Evolutionary conservation across 2,797 vertebrate genomes (phyloP), one percentile per base, ranked within the genome.

Genomic region (Erethizon dorsatum): DNA sequence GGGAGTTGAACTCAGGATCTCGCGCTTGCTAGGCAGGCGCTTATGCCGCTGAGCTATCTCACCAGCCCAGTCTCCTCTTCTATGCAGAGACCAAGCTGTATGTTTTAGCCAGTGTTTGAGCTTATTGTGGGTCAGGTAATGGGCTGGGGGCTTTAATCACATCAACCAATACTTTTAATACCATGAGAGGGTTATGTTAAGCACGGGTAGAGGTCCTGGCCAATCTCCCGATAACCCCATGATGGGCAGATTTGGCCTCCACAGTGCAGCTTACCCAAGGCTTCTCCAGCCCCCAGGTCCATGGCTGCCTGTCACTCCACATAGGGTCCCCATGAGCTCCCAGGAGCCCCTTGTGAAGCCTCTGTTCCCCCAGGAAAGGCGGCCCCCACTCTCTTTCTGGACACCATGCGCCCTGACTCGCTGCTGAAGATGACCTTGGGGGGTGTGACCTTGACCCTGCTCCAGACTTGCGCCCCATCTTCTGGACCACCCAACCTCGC

Each of bases 371-470:
- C 95, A 99, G 99, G 99, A 86, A 99, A 99, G 80, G 50, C 78
- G 11, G 98, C 97, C 12, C 97, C 98, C 1, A 98, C 98, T 26
- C 95, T 98, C 86, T 98, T 98, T 77, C 96, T 98, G 3, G 99
- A 99, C 90, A 98, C 98, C 96, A 97, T 99, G 97, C 99, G 99
- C 97, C 98, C 99, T 0, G 99, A 99, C 54, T 98, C 98, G 0
- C 98, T 99, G 97, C 94, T 99, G 89, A 99, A 99, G 90, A 97
- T 99, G 96, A 99, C 99, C 2, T 75, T 99, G 4, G 99, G 99
- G 0, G 99, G 99, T 2, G 97, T 99, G 90, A 99, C 99, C 2
- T 88, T 99, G 52, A 99, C 99, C 37, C 97, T 99, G 96, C 99
- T 99, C 71, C 99, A 99, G 97, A 99, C 99, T 1, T 98, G 95